A percentile compares a stretch with the other conserved stretches of the same genome.
Evolutionary conservation across 2,797 vertebrate genomes (phyloP).

Genomic region (Rhinichthys osculus): DNA sequence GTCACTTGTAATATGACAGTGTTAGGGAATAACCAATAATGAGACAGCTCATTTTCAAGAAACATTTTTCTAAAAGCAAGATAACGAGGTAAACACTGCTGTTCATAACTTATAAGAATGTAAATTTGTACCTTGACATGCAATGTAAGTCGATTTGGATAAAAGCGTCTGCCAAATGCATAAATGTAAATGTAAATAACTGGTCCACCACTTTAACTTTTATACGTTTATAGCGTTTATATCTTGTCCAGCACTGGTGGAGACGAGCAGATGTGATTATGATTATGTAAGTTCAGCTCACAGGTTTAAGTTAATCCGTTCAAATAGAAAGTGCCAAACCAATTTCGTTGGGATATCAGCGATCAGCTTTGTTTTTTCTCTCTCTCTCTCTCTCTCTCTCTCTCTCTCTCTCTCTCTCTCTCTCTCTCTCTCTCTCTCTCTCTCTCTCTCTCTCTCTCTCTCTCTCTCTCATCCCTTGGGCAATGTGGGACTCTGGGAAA

Average conservation of each 20-base stretch:
- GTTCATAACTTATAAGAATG: no score
- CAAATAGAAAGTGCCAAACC: constrained; percentile 19
- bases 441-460: background rate
- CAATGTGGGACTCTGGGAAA: constrained; percentile 75
- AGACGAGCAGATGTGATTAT: background rate
- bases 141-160: no score
- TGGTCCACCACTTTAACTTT: background rate
- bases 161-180: no score
- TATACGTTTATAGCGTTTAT: background rate
- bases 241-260: background rate
- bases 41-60: background rate
- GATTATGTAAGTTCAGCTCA: constrained; percentile 11
- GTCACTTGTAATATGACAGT: background rate
- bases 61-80: background rate
- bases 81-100: background rate
- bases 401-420: constrained; percentile 4
- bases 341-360: constrained; percentile 2
- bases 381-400: background rate
- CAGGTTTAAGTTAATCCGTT: constrained; percentile 12
- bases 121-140: no score
- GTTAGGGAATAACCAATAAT: background rate
- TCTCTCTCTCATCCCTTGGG: constrained; percentile 50
- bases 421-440: constrained; percentile 16
- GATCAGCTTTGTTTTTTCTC: constrained; percentile 21
- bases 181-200: no score